Evolutionary conservation across 2,797 vertebrate species (phyloP).

Genomic region (Carduelis carduelis): DNA sequence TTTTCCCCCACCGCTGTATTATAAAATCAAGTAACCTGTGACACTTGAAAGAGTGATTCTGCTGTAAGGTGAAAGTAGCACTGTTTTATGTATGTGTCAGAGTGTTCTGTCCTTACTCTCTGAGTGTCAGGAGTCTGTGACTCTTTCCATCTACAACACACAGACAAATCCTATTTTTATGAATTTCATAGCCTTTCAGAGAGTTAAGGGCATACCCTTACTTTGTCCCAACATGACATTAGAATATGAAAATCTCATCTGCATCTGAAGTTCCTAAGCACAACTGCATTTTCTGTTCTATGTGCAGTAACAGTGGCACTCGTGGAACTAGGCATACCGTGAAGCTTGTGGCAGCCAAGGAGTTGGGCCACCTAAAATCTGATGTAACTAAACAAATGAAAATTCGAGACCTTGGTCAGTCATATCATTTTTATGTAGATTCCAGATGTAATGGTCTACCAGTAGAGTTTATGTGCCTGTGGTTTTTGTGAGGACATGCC

Average conservation of each 20-base stretch:
- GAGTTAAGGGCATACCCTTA: neutral
- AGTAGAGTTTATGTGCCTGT: neutral
- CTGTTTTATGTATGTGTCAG: neutral
- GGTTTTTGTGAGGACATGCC: neutral
- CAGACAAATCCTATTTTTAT: neutral
- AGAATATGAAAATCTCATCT: neutral
- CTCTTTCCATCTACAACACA: neutral
- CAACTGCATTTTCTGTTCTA: neutral
- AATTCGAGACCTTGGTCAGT: neutral
- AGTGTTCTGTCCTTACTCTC: neutral
- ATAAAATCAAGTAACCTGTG: neutral
- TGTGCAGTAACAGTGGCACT: accelerated
- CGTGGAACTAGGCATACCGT: neutral
- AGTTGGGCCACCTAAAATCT: neutral
- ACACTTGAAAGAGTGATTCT: neutral
- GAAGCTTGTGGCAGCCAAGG: neutral
- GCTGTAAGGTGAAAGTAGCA: neutral
- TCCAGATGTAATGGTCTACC: neutral
- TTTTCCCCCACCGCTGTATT: accelerated
- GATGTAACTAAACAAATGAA: neutral
- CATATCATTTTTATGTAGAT: neutral
- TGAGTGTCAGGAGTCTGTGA: neutral
- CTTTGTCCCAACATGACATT: neutral
- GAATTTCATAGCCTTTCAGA: neutral
- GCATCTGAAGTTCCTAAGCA: neutral